These are phyloP conservation scores for Agrypnia vestita DNA, from an alignment of 1,140 invertebrate species.

Conservation along the genomic window DNA sequence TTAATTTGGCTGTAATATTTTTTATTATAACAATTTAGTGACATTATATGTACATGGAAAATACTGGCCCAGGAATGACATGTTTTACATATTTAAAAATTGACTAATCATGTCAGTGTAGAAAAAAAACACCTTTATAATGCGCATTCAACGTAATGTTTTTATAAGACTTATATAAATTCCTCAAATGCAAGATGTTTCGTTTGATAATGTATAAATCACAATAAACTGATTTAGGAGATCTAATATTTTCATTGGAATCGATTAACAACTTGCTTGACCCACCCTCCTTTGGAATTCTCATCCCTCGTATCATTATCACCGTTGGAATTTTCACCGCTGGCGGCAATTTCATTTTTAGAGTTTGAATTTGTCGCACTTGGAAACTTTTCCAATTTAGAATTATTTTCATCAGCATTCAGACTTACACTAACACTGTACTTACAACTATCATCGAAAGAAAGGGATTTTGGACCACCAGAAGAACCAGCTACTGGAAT, in stretches of 20 bases:
- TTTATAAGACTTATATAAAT: no score
- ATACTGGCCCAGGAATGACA: no score
- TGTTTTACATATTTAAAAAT: no score
- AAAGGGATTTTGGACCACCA: neutral
- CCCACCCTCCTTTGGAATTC: conserved; percentile 70
- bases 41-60: no score
- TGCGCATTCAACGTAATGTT: no score
- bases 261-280: conserved; percentile 72
- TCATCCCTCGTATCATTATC: conserved; percentile 52
- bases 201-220: no score
- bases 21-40: no score
- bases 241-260: conserved; percentile 65
- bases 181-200: no score
- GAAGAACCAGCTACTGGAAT: conserved; percentile 46
- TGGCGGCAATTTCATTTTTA: neutral
- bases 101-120: no score
- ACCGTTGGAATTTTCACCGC: neutral
- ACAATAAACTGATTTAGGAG: no score
- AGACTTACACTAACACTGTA: neutral
- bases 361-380: conserved; percentile 13
- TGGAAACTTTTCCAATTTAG: neutral
- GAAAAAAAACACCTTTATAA: no score
- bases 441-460: conserved; percentile 3
- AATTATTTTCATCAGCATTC: neutral
- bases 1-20: no score